Conservation (phyloP, 2,113 vertebrate genomes). For the Sapayoa aenigma region DNA sequence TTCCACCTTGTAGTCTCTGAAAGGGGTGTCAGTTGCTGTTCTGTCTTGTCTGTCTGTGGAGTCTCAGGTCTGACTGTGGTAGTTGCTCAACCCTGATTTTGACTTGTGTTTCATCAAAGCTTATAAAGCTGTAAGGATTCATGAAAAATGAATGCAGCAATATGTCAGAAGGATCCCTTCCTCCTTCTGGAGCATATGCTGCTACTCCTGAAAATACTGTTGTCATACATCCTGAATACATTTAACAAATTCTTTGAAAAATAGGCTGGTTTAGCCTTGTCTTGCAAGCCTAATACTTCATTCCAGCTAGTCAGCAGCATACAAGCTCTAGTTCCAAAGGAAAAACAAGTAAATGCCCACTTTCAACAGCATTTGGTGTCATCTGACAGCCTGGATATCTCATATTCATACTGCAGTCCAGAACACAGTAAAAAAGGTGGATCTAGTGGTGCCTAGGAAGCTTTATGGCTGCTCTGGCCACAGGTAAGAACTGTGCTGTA, state of each 20-base stretch:
- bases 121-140: neutral
- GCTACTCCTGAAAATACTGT: neutral
- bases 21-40: neutral
- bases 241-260: neutral
- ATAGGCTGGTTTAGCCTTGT: neutral
- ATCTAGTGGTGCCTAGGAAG: neutral
- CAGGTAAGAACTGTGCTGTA: neutral
- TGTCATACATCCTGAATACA: neutral
- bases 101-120: neutral
- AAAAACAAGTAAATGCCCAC: neutral
- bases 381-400: neutral
- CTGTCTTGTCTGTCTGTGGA: neutral
- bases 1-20: neutral
- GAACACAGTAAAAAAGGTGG: neutral
- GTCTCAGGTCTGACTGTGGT: neutral
- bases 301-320: neutral
- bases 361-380: neutral
- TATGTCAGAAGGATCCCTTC: neutral
- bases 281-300: neutral
- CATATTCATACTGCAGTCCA: neutral
- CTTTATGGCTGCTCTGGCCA: neutral
- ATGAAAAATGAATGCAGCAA: neutral
- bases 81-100: neutral
- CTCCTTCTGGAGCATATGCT: neutral
- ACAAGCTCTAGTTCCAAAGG: neutral